These are phyloP conservation scores for Leptura quadrifasciata DNA, from an alignment of 2,888 invertebrate genomes.

Conservation along the genomic window DNA sequence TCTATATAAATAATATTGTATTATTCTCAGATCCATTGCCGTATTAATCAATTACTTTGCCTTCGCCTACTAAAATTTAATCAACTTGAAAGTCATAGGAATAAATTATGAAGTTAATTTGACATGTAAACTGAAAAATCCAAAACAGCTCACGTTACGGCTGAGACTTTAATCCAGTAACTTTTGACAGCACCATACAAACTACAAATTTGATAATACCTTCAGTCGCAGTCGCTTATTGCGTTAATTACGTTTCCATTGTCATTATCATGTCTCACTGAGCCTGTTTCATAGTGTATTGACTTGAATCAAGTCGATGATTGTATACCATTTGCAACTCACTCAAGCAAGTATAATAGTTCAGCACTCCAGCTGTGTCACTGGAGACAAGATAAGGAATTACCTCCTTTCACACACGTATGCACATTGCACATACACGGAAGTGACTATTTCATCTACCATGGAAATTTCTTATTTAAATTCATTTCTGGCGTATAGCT, in stretches of 20 bases:
- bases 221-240: neutral
- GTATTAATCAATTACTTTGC: no score
- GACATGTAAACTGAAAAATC: no score
- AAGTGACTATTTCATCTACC: neutral
- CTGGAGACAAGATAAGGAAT: conserved; percentile 12
- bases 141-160: no score
- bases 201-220: neutral
- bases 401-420: conserved; percentile 18
- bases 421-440: neutral
- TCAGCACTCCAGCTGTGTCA: conserved; percentile 15
- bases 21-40: no score
- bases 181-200: neutral
- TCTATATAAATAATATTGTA: no score
- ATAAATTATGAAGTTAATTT: no score
- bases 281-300: neutral
- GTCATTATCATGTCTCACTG: neutral
- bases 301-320: conserved; percentile 1
- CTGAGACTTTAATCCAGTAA: no score
- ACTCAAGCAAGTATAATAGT: conserved; percentile 21
- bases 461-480: neutral
- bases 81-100: no score
- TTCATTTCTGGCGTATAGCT: neutral
- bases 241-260: neutral
- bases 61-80: no score
- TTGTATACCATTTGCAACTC: conserved; percentile 6